Evolutionary conservation across 2,888 invertebrate species (phyloP), one percentile per base, ranked within the genome.

Genomic region (Melitaea athalia): DNA sequence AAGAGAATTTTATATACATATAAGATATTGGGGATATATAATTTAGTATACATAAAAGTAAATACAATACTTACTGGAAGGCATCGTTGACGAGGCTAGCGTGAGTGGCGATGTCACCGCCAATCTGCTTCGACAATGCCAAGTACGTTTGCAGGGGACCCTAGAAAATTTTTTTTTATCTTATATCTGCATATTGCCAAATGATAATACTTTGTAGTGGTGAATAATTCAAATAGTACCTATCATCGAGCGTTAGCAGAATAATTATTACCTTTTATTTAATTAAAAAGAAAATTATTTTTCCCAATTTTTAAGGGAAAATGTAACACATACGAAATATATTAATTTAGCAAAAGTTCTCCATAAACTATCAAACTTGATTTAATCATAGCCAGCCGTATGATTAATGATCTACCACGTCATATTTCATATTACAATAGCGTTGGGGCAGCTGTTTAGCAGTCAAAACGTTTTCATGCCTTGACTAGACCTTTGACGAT

Each of bases 101-200:
- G 84, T 98, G 97, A 70, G 95, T 91, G 64, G 96, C 96, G 57
- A 97, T 96, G 93, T 97, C 97, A 31, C 96, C 97, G 53, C 97
- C 97, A 76, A 99, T 97, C 88, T 96, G 94, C 82, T 94, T 90
- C 71, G 98, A 98, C 69, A 96, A 89, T 69, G 94, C 90, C 72
- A 97, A 83, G 87, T 95, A 98, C 73, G 95, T 94, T 76, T 94
- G 94, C 78, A 98, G 93, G 60, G 97, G 95, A 63, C 96, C 97
- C 83, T 94, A 93, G 15, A 75, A 73, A 75, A 81, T 77, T 67
- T 74, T 50, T 49, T 68, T 5, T 49, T 1, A n/a, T 49, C 5
- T n/a, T 49, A 49, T 49, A 49, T 49, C 47, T 49, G n/a, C 14
- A 49, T n/a, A 49, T 14, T 14, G n/a, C 47, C 1, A 14, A 49